These are phyloP conservation scores for Camponotus pennsylvanicus DNA, from an alignment of 1,140 invertebrate species.

Conservation along the genomic window DNA sequence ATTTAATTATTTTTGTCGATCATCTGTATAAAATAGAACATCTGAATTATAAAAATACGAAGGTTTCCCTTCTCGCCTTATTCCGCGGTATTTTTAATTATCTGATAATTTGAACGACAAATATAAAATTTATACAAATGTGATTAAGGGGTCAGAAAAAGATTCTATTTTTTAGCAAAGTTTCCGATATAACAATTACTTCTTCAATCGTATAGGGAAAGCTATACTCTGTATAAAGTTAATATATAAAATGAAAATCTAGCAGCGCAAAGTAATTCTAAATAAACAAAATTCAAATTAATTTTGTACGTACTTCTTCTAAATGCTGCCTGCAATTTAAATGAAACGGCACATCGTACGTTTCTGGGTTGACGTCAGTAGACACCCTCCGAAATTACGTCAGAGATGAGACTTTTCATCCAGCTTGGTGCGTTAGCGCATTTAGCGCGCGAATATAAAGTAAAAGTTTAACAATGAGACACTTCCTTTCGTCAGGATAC, in stretches of 20 bases:
- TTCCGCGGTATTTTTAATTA: background rate
- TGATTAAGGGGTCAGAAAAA: background rate
- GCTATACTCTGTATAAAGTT: background rate
- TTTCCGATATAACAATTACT: background rate
- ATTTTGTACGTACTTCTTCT: background rate
- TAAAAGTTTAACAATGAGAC: slow-evolving; percentile 73
- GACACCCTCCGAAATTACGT: slow-evolving; percentile 49
- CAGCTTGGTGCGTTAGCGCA: slow-evolving; percentile 38
- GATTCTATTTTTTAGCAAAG: too few species aligned
- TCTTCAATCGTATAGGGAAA: background rate
- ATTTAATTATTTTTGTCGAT: slow-evolving; percentile 39
- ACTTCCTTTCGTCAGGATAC: slow-evolving; percentile 68
- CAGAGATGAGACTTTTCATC: slow-evolving; percentile 29
- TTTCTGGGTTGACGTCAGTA: slow-evolving; percentile 33
- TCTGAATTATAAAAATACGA: slow-evolving; percentile 24
- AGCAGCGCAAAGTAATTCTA: background rate
- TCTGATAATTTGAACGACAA: slow-evolving; percentile 17
- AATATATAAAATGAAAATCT: background rate
- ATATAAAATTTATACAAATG: slow-evolving; percentile 29
- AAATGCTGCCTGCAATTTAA: slow-evolving; percentile 2
- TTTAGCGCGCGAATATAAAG: slow-evolving; percentile 54
- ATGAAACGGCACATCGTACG: background rate
- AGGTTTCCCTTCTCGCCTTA: background rate
- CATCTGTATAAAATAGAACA: slow-evolving; percentile 6
- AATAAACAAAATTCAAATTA: background rate